Base-by-base conservation (phyloP, 2,888 invertebrate species). In the Calephelis perditalis region DNA sequence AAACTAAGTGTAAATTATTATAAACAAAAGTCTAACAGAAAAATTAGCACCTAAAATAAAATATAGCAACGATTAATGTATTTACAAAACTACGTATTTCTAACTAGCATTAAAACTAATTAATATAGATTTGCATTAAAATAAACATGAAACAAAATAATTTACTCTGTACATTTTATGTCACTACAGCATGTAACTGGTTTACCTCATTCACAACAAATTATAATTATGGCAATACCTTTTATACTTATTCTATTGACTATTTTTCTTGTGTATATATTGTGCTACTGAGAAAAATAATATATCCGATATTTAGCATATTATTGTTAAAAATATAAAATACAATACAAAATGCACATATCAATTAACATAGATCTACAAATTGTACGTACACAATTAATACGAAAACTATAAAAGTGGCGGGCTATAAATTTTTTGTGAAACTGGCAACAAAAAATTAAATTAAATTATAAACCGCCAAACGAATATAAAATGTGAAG, bases 21-120 rank as follows among this genome's bases (percentile, higher is more conserved):
- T 66, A 67, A 73, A 71, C 67, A 67, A 70, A 70, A 63, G 70
- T 68, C 74, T 76, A 74, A 70, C 74, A 74, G 73, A 73, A 40
- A 71, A 71, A 70, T 82, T 88, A 88, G 89, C 88, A 89, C 88
- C 88, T 88, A 86, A 79, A 82, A 79, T 81, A 82, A 81, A 81
- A 84, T 80, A 80, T 82, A 82, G 84, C 80, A 81, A 85, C 76
- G 77, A 78, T 78, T 76, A 78, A 77, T 78, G 77, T 87, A 88
- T 88, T 78, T 88, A 88, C 87, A 88, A 77, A 78, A 80, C 78
- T 80, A 79, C 76, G 71, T 73, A 67, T 67, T 59, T 70, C 77
- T 79, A 74, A 76, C 87, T 88, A 89, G 85, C 79, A 75, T 75
- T 78, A 78, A 66, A 79, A 82, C 82, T 87, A 88, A 81, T 73